Evolutionary conservation across 1,140 invertebrate genomes (phyloP), one percentile per base, ranked within the genome.

Genomic region (Drosophila takahashii): DNA sequence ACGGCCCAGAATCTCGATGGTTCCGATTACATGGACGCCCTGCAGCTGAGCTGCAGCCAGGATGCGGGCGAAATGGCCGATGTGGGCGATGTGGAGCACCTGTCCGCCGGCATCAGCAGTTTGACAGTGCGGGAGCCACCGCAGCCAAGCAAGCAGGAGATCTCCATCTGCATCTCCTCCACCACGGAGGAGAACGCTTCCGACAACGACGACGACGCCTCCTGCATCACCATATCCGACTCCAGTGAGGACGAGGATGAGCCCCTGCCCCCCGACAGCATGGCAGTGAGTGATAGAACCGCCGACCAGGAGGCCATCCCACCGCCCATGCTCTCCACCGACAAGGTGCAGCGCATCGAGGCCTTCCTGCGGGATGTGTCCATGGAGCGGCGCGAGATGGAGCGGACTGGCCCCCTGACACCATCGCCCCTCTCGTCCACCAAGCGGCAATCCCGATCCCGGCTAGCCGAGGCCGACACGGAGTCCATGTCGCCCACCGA

Each of bases 351-450:
- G 47, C 81, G 77, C 11, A 85, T 92, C 7, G 71, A 85, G 48
- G 91, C 81, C 0, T 92, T 92, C 18, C 57, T 92, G 18, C 81
- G 79, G 6, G 91, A 92, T 52, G 87, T 92, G 0, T 86, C 87
- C 6, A 47, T 78, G 0, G 77, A 91, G 18, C 62, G 71, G 0
- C 71, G 45, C 27, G 52, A 74, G 27, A 57, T 78, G 32, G 34
- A 64, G 15, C 44, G 44, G 3, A 39, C 39, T 10, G 13, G 34
- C 15, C 27, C 15, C 0, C 16, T 7, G 4, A 57, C 15, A 34
- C 57, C 26, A 0, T 48, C 27, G 0, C 29, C 76, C 4, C 6
- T 57, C 16, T 60, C 58, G 11, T 52, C 54, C 1, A 34, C 34
- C 4, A 18, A 34, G 4, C 52, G 27, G 10, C 36, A 54, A 4